Conservation (phyloP, 2,113 vertebrate genomes). For the Oplegnathus fasciatus region DNA sequence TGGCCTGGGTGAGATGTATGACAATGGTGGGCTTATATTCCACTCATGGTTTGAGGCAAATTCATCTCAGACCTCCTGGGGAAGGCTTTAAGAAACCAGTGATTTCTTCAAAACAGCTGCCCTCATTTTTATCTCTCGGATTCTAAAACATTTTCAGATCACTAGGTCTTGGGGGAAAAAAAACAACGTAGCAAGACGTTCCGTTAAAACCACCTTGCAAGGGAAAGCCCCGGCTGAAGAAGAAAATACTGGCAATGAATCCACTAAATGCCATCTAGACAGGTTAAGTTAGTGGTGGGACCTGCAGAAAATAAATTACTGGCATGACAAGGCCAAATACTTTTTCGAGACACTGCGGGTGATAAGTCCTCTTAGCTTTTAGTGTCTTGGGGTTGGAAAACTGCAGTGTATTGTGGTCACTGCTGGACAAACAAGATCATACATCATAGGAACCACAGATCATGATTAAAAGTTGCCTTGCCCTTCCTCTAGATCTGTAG, state of each 20-base stretch:
- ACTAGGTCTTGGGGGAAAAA: background rate
- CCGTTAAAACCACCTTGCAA: background rate
- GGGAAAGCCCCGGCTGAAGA: background rate
- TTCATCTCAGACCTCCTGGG: constrained; percentile 14
- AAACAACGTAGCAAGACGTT: background rate
- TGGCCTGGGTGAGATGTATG: constrained; percentile 2
- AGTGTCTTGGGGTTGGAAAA: background rate
- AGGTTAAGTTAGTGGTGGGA: constrained; percentile 19
- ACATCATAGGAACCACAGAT: background rate
- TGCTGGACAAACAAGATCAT: background rate
- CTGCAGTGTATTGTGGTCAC: background rate
- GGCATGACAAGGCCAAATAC: constrained; percentile 9
- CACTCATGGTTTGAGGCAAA: constrained; percentile 3
- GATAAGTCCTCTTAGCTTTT: background rate
- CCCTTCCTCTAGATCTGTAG: background rate
- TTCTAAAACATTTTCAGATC: constrained; percentile 9
- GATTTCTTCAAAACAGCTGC: constrained; percentile 15
- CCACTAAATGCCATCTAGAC: constrained; percentile 13
- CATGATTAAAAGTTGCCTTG: constrained; percentile 1
- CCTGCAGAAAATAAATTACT: constrained; percentile 15
- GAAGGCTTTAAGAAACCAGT: constrained; percentile 20
- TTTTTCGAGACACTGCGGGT: background rate
- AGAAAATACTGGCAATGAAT: constrained; percentile 42
- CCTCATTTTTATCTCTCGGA: constrained; percentile 17
- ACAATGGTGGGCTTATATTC: constrained; percentile 13